These are phyloP conservation scores for Pheosia gnoma DNA, from an alignment of 2,888 invertebrate species.

Conservation along the genomic window DNA sequence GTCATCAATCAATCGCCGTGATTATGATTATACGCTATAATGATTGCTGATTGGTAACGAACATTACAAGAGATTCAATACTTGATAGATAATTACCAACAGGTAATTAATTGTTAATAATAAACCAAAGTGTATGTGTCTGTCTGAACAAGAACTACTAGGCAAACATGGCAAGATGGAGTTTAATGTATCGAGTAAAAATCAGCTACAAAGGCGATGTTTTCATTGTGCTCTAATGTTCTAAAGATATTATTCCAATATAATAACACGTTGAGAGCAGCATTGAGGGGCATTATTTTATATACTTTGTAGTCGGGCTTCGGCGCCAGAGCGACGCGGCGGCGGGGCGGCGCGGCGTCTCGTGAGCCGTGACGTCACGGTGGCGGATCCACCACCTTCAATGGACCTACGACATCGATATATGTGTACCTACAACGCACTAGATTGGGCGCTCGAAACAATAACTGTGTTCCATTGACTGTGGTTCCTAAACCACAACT, in stretches of 20 bases:
- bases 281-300: constrained; percentile 5
- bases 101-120: no score
- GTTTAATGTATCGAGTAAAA: background rate
- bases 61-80: background rate
- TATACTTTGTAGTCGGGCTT: constrained; percentile 4
- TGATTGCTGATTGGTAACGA: background rate
- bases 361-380: constrained; percentile 28
- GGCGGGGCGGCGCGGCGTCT: constrained; percentile 50
- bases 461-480: no score
- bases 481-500: no score
- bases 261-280: background rate
- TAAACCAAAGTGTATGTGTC: no score
- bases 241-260: background rate
- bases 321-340: constrained; percentile 40
- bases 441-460: no score
- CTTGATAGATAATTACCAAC: constrained; percentile 8
- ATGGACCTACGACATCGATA: background rate
- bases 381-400: constrained; percentile 19
- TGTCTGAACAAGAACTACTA: background rate
- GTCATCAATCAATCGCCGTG: background rate
- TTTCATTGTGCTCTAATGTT: background rate
- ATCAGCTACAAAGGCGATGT: background rate
- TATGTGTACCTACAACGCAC: no score
- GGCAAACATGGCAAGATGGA: background rate
- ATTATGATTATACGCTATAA: background rate